Conservation (phyloP, 2,888 invertebrate genomes). For the Spodoptera littoralis region DNA sequence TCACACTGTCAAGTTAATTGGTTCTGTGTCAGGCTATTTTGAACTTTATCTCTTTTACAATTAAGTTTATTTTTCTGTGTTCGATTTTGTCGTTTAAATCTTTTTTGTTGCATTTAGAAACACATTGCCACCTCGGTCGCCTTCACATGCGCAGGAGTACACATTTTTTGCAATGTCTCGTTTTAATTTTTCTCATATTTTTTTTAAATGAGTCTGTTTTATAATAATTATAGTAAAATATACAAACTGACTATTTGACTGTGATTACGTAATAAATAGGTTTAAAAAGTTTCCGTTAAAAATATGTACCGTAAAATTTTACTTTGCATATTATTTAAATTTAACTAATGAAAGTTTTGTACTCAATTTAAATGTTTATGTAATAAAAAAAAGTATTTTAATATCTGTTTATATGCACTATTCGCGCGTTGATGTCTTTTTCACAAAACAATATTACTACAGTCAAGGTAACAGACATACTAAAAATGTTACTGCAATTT, state of each 20-base stretch:
- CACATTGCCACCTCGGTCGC: conserved; percentile 81
- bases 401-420: neutral
- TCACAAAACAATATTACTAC: conserved; percentile 22
- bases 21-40: conserved; percentile 45
- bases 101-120: conserved; percentile 52
- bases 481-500: conserved; percentile 4
- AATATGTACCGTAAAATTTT: conserved; percentile 18
- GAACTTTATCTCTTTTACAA: conserved; percentile 6
- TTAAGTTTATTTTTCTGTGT: conserved; percentile 39
- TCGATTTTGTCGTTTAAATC: conserved; percentile 49
- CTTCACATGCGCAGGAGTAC: conserved; percentile 85
- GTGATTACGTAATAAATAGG: conserved; percentile 11
- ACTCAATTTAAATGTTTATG: conserved; percentile 7
- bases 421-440: conserved; percentile 47
- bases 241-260: conserved; percentile 8
- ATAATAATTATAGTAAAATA: conserved; percentile 12
- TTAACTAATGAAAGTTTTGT: conserved; percentile 21
- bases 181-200: conserved; percentile 71
- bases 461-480: conserved; percentile 37
- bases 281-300: conserved; percentile 2
- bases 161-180: conserved; percentile 79
- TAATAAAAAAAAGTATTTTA: neutral
- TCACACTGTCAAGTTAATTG: conserved; percentile 76
- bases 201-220: conserved; percentile 37
- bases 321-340: conserved; percentile 2